Percentiles rank a stretch among this genome's conserved stretches.
These are phyloP conservation scores for Anoplius nigerrimus DNA, from an alignment of 2,888 invertebrate genomes.

Conservation along the genomic window DNA sequence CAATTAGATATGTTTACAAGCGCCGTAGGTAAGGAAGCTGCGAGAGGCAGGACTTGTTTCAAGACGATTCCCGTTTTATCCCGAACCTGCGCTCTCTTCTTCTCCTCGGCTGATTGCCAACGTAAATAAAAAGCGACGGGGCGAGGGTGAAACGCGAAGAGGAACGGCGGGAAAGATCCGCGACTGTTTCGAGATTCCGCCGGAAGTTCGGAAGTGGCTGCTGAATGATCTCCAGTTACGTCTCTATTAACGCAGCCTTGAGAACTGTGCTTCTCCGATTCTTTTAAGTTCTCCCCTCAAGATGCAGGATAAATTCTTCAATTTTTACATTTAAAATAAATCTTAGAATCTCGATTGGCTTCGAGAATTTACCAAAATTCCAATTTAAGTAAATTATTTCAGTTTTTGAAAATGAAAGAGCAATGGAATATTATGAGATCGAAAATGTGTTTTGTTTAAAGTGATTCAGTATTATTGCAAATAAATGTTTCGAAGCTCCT, in stretches of 20 bases:
- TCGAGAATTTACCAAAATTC: too few relatives aligned
- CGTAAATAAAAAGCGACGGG: constrained; percentile 28
- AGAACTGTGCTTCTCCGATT: neutral
- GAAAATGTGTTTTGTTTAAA: neutral
- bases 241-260: too few relatives aligned
- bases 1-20: constrained; percentile 46
- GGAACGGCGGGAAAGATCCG: neutral
- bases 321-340: too few relatives aligned
- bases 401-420: too few relatives aligned
- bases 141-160: neutral
- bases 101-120: constrained; percentile 37
- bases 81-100: constrained; percentile 27
- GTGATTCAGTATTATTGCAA: constrained; percentile 8
- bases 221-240: too few relatives aligned
- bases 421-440: too few relatives aligned
- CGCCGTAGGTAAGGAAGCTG: neutral
- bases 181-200: constrained; percentile 9
- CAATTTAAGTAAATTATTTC: too few relatives aligned
- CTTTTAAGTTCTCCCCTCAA: neutral
- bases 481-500: too few relatives aligned
- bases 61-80: neutral
- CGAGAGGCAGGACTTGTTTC: neutral
- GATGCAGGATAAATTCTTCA: too few relatives aligned
- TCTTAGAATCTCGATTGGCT: too few relatives aligned
- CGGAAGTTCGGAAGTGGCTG: neutral